phyloP scores from a whole-genome alignment of 2,797 vertebrate genomes.

The Cirrhinus molitorella region DNA sequence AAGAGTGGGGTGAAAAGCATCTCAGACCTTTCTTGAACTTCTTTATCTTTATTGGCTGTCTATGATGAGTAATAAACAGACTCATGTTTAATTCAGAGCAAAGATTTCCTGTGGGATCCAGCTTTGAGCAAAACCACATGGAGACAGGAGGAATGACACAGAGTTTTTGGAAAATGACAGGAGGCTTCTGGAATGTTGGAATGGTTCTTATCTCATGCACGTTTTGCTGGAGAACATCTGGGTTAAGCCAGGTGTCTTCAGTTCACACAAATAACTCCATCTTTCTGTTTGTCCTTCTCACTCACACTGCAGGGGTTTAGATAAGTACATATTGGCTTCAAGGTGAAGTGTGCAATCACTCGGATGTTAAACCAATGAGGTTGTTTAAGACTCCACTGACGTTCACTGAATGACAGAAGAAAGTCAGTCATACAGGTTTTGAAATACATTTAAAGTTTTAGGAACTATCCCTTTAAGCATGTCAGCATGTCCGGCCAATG shows the following conservation, averaged over 20 bases:
- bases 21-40: conserved; percentile 23
- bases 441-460: not conserved
- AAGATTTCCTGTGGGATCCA: conserved; percentile 39
- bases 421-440: not conserved
- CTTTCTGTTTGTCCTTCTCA: conserved; percentile 12
- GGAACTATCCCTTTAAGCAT: not conserved
- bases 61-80: conserved; percentile 26
- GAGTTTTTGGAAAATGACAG: conserved; percentile 27
- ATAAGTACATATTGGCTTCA: not conserved
- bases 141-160: conserved; percentile 38
- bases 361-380: not conserved
- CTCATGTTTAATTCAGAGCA: conserved; percentile 25
- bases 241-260: conserved; percentile 59
- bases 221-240: conserved; percentile 48
- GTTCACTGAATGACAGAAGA: not conserved
- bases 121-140: conserved; percentile 48
- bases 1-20: not conserved
- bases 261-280: conserved; percentile 17
- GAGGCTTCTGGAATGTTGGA: conserved; percentile 43
- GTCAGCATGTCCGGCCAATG: not conserved
- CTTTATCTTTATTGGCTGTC: conserved; percentile 25
- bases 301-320: not conserved
- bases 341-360: not conserved
- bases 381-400: not conserved
- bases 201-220: conserved; percentile 65